Percentiles rank a stretch among this genome's conserved stretches.
Evolutionary conservation across 2,113 vertebrate genomes (phyloP).

Genomic region (Dipodomys spectabilis): DNA sequence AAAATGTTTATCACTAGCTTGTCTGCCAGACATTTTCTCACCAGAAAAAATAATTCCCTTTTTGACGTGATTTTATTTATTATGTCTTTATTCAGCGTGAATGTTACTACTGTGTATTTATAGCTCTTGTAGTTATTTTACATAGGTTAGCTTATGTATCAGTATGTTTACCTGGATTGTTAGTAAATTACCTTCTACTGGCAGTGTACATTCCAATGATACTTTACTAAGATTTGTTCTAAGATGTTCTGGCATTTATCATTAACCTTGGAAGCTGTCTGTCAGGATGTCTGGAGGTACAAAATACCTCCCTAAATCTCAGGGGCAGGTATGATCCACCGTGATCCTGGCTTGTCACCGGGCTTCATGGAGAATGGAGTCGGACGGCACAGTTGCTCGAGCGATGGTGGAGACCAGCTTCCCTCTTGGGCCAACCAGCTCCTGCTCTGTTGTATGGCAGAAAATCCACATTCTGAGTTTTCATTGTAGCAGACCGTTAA

Average conservation of each 20-base stretch:
- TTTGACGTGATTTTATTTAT: background rate
- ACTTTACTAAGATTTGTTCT: background rate
- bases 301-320: fast-evolving
- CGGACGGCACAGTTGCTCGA: too few species aligned
- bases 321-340: fast-evolving
- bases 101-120: background rate
- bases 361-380: too few species aligned
- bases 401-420: too few species aligned
- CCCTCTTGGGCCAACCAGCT: too few species aligned
- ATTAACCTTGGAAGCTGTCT: too few species aligned
- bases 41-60: background rate
- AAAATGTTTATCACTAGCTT: background rate
- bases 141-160: too few species aligned
- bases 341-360: too few species aligned
- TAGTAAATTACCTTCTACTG: background rate
- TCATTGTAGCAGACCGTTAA: fast-evolving
- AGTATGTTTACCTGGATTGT: background rate
- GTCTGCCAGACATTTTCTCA: background rate
- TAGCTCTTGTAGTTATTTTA: background rate
- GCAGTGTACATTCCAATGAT: background rate
- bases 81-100: background rate
- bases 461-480: fast-evolving
- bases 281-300: too few species aligned
- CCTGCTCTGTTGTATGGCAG: fast-evolving
- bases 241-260: too few species aligned